Conservation (phyloP, 2,113 vertebrate genomes). For the human region DNA sequence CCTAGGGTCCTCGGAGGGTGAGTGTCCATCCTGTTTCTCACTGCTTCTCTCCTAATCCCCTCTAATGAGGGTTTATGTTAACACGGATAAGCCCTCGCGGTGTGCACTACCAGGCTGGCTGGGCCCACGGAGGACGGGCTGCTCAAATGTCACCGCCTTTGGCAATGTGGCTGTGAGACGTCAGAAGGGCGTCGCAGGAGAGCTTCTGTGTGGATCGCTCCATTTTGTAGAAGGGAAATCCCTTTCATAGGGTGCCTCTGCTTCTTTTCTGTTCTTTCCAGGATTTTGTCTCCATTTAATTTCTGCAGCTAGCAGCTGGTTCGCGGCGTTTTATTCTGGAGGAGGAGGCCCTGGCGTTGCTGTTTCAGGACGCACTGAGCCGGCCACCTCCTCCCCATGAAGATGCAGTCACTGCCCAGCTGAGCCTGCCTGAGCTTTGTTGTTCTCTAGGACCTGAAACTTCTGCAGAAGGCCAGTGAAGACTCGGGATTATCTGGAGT, state of each 20-base stretch:
- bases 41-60: constrained; percentile 94
- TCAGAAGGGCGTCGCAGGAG: background rate
- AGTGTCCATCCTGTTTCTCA: constrained; percentile 93
- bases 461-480: background rate
- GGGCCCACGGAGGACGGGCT: constrained; percentile 89
- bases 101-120: constrained; percentile 88
- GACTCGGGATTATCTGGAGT: background rate
- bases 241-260: background rate
- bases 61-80: constrained; percentile 98
- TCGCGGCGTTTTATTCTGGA: rapidly evolving
- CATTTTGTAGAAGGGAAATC: background rate
- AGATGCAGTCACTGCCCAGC: background rate
- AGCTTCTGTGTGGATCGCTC: too few species aligned
- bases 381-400: background rate
- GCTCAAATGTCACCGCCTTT: constrained; percentile 89
- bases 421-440: background rate
- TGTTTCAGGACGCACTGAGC: background rate
- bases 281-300: background rate
- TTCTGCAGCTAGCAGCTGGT: background rate
- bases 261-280: background rate
- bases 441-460: background rate
- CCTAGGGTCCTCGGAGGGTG: constrained; percentile 90
- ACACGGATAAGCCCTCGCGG: constrained; percentile 93
- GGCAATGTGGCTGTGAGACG: constrained; percentile 86
- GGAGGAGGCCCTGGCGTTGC: background rate